A percentile compares a stretch with the other conserved stretches of the same genome.
Conservation (phyloP, 2,113 vertebrate species). For the Kryptolebias marmoratus region DNA sequence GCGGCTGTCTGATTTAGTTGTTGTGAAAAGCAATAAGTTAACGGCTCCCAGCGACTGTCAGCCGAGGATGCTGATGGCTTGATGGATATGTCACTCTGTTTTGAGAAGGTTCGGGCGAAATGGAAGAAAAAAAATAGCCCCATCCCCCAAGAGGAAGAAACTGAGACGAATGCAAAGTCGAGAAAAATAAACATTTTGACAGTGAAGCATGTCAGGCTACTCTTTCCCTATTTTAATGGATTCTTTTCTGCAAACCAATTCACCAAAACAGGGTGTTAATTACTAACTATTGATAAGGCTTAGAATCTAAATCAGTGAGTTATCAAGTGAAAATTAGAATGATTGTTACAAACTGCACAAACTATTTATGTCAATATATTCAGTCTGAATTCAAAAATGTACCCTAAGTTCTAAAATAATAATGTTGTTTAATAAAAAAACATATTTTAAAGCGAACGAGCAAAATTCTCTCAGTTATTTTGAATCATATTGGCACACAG, state of each 20-base stretch:
- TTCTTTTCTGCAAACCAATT: background rate
- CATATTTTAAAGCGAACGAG: no score
- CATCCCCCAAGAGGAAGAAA: background rate
- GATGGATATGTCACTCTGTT: conserved; percentile 20
- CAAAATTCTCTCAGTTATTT: no score
- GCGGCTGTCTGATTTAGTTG: background rate
- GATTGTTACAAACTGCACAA: no score
- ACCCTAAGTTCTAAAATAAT: no score
- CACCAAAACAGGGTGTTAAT: background rate
- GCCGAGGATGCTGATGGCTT: background rate
- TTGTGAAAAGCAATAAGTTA: conserved; percentile 5
- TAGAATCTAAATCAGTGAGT: no score
- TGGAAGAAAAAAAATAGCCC: conserved; percentile 8
- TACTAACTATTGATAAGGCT: no score
- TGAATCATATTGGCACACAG: no score
- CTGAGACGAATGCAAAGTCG: background rate
- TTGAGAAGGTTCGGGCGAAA: background rate
- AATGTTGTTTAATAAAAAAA: no score
- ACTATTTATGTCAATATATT: no score
- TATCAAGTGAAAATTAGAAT: no score
- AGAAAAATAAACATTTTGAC: background rate
- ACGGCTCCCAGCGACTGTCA: conserved; percentile 15
- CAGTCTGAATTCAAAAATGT: no score
- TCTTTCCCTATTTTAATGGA: background rate
- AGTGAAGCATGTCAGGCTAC: background rate